phyloP scores from a whole-genome alignment of 2,113 vertebrate species.

The Ceyx cyanopectus region DNA sequence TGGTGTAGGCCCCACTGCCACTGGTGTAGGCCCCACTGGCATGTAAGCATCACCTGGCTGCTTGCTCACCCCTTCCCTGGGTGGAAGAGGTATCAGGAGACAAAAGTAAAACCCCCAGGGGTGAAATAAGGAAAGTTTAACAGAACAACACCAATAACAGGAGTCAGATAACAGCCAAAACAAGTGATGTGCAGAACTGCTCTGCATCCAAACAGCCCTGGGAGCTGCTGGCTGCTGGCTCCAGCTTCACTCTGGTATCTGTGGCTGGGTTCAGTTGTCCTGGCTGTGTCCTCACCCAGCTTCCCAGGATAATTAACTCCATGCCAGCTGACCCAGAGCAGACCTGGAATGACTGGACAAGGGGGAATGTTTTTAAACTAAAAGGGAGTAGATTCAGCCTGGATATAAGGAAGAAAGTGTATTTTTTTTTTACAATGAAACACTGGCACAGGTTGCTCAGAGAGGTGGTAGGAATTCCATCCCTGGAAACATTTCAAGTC shows the following conservation, averaged over 20 bases:
- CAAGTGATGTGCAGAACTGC: not conserved
- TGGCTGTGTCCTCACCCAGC: no score
- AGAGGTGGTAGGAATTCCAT: not conserved
- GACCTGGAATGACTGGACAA: not conserved
- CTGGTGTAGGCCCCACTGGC: not conserved
- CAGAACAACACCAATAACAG: not conserved
- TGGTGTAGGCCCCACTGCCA: no score
- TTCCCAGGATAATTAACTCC: no score
- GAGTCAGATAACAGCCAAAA: not conserved
- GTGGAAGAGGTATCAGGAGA: not conserved
- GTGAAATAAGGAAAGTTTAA: not conserved
- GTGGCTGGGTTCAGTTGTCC: no score
- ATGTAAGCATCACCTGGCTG: not conserved
- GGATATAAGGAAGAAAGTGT: not conserved
- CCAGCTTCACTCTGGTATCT: no score
- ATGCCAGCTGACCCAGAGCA: no score
- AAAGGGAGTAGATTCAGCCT: not conserved
- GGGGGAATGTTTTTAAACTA: not conserved
- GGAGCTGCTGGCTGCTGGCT: no score
- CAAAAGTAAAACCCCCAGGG: not conserved
- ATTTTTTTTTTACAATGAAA: not conserved
- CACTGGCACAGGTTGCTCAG: not conserved
- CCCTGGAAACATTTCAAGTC: not conserved
- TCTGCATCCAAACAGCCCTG: not conserved
- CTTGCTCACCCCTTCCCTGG: not conserved